Conservation (phyloP, 2,113 vertebrate species). For the Ochotona curzoniae region DNA sequence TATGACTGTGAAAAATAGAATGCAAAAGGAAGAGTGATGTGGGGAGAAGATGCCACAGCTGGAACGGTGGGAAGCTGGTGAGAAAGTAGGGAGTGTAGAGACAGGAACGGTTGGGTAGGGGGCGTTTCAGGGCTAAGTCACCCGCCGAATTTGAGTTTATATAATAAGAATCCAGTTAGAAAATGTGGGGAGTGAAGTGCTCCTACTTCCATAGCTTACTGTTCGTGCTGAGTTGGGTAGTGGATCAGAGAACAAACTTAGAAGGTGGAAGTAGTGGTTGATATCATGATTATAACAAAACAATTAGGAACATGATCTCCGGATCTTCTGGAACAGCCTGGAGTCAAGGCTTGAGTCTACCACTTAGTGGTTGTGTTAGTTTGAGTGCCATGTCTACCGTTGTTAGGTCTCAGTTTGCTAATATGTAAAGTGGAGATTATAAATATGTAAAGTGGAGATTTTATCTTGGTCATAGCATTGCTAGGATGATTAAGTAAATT, state of each 20-base stretch:
- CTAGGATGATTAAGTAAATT: conserved; percentile 6
- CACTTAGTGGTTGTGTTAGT: background rate
- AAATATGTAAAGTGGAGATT: background rate
- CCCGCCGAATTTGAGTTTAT: conserved; percentile 12
- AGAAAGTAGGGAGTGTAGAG: background rate
- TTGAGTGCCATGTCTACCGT: background rate
- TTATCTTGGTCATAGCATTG: background rate
- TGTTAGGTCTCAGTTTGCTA: background rate
- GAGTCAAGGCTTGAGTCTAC: background rate
- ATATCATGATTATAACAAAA: conserved; percentile 13
- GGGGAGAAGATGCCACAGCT: background rate
- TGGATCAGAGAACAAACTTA: background rate
- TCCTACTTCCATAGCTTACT: background rate
- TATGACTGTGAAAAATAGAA: background rate
- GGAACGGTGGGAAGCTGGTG: background rate
- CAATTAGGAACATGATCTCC: background rate
- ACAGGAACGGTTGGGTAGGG: background rate
- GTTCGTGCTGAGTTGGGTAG: conserved; percentile 20
- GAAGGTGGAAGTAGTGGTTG: background rate
- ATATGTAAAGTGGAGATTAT: background rate
- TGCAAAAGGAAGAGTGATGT: background rate
- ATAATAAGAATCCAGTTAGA: background rate
- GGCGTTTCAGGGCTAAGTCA: background rate
- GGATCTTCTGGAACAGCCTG: background rate
- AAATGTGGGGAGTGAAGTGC: conserved; percentile 30